Evolutionary conservation across 2,797 vertebrate genomes (phyloP).

Genomic region (Apogon talboti): DNA sequence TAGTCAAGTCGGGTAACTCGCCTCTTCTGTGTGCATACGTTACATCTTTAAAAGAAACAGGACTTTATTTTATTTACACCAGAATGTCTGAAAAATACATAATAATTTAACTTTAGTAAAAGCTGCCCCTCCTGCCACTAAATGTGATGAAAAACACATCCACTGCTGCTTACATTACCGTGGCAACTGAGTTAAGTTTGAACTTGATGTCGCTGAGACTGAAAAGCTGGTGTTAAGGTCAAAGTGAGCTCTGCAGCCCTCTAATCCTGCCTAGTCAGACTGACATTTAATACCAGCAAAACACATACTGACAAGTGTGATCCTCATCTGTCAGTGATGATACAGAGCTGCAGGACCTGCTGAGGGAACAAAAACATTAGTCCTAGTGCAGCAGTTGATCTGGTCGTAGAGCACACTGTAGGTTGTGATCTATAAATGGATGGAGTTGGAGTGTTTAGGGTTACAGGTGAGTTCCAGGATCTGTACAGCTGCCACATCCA

Average conservation of each 20-base stretch:
- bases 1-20: too few relatives aligned
- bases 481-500: slow-evolving; percentile 67
- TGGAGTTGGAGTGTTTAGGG: slow-evolving; percentile 38
- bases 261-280: slow-evolving; percentile 15
- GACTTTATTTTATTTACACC: neutral
- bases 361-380: slow-evolving; percentile 49
- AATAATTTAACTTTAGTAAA: neutral
- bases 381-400: slow-evolving; percentile 53
- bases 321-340: slow-evolving; percentile 6
- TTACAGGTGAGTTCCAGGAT: slow-evolving; percentile 67
- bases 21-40: too few relatives aligned
- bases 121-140: neutral
- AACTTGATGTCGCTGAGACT: neutral
- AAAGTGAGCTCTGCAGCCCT: slow-evolving; percentile 12
- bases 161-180: neutral
- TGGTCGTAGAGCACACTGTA: slow-evolving; percentile 4
- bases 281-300: slow-evolving; percentile 8
- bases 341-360: slow-evolving; percentile 18
- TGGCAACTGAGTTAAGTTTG: slow-evolving; percentile 5
- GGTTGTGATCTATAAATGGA: slow-evolving; percentile 50
- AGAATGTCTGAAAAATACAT: neutral
- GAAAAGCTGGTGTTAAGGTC: slow-evolving; percentile 6
- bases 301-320: neutral
- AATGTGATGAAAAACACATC: neutral
- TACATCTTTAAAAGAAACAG: too few relatives aligned